Percentiles rank a stretch among this genome's conserved stretches.
Evolutionary conservation across 1,140 invertebrate species (phyloP).

Genomic region (Saxidomus purpurata): DNA sequence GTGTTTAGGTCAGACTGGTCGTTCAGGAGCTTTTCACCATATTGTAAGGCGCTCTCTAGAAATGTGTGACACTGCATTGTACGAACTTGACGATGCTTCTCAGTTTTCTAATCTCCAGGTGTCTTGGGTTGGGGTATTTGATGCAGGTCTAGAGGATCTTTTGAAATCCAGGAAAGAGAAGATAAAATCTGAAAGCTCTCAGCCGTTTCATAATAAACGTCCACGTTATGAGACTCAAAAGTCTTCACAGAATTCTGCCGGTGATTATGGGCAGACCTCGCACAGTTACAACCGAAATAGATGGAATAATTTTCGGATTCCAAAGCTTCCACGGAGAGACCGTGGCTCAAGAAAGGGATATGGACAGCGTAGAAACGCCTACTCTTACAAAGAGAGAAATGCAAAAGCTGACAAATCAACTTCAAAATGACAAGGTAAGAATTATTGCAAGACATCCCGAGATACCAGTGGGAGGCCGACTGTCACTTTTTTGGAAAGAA

Average conservation of each 20-base stretch:
- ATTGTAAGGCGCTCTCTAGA: conserved; percentile 14
- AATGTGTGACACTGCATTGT: conserved; percentile 19
- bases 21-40: conserved; percentile 12
- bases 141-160: conserved; percentile 10
- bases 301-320: no score
- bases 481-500: conserved; percentile 22
- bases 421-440: conserved; percentile 6
- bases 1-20: neutral
- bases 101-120: conserved; percentile 19
- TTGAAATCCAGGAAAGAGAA: conserved; percentile 43
- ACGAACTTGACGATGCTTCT: neutral
- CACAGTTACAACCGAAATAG: no score
- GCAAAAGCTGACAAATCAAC: neutral
- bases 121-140: conserved; percentile 21
- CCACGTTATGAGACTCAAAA: no score
- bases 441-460: neutral
- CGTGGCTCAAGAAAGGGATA: no score
- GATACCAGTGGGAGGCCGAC: conserved; percentile 55
- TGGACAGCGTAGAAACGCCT: no score
- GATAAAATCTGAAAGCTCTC: conserved; percentile 11
- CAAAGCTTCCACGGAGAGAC: no score
- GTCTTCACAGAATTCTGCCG: no score
- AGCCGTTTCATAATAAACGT: neutral
- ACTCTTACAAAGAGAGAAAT: no score
- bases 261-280: no score